Conservation (phyloP, 2,888 invertebrate genomes). For the Heteropelma amictum region DNA sequence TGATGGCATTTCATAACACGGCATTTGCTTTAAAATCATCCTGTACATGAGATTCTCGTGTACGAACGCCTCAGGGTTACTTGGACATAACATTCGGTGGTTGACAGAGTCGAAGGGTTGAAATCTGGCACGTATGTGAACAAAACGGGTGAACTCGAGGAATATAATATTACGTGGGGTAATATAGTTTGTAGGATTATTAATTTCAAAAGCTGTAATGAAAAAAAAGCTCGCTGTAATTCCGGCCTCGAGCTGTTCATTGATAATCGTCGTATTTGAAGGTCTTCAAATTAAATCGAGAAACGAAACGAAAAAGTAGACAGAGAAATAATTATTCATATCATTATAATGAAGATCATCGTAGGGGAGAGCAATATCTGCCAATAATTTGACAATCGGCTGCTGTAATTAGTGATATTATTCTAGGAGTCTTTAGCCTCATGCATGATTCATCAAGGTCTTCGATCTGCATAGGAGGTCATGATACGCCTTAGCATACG, state of each 20-base stretch:
- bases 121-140: conserved; percentile 14
- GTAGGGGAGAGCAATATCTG: conserved; percentile 7
- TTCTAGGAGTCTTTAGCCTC: conserved; percentile 1
- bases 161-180: no score
- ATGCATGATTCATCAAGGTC: conserved; percentile 36
- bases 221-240: neutral
- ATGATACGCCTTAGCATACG: no score
- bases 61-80: conserved; percentile 23
- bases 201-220: neutral
- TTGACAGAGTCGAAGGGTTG: neutral
- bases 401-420: conserved; percentile 21
- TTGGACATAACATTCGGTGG: conserved; percentile 16
- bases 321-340: neutral
- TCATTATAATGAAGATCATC: conserved; percentile 12
- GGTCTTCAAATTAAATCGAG: neutral
- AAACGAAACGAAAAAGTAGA: neutral
- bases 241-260: neutral
- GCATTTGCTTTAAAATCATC: conserved; percentile 16
- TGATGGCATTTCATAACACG: neutral
- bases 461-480: neutral
- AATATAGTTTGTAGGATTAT: neutral
- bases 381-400: neutral
- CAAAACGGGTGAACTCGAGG: neutral
- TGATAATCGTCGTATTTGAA: neutral
- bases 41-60: conserved; percentile 23